Base-by-base conservation (phyloP, 2,797 vertebrate species). In the Chelon auratus region DNA sequence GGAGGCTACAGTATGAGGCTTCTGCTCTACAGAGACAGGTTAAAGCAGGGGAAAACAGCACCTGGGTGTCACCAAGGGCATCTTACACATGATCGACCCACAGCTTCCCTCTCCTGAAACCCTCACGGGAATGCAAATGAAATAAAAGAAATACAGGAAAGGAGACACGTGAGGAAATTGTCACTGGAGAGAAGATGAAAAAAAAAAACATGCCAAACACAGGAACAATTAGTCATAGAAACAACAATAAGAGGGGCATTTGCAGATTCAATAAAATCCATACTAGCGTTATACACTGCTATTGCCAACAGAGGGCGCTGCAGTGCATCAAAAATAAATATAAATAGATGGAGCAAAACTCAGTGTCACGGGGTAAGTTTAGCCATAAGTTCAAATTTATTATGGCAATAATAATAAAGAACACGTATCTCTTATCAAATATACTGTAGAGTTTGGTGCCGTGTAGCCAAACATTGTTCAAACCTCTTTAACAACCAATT, bases 61-160 rank as follows among this genome's bases (percentile, higher is more conserved):
- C 92, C 93, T 92, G 86, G 78, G 75, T 67, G 73, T 92, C 92
- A 93, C 90, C 90, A 92, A 79, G 78, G 79, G 85, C 91, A 93
- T 92, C 90, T 76, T 66, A 93, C 86, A 89, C 91, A 92, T 40
- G 88, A 88, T 89, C 90, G 89, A 74, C 81, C 83, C 80, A 87
- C 87, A 75, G 83, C 81, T 47, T 90, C 82, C 75, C 74, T 85
- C 80, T 91, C 87, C 91, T 90, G 89, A 81, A 37, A 78, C 82
- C 71, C 72, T 62, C 24, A 55, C 69, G 75, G 58, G 62, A 67
- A 76, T 18, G 75, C 66, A 87, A 71, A 77, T 43, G 53, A 70
- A 83, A 50, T 60, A 72, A 65, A 58, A 73, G 68, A 56, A 80
- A 61, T 57, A 72, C 62, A 76, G 83, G 60, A 74, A 67, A 73